These are phyloP conservation scores for Ichneumoninae sp. DNA, from an alignment of 2,888 invertebrate genomes.

Conservation along the genomic window DNA sequence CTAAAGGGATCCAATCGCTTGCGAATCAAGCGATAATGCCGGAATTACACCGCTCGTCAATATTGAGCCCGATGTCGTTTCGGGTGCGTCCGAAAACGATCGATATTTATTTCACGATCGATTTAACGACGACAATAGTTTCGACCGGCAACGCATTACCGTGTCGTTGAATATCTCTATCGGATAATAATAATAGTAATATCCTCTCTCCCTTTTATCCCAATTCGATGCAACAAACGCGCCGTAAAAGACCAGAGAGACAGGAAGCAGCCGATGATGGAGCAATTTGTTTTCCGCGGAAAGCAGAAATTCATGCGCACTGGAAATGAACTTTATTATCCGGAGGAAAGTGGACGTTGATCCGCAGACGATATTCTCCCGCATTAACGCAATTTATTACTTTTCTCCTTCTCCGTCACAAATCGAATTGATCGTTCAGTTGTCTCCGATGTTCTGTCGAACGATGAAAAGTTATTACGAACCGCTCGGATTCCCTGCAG, in stretches of 20 bases:
- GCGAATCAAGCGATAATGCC: constrained; percentile 2
- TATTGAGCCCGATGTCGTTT: neutral
- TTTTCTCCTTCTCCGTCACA: neutral
- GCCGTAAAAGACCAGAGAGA: neutral
- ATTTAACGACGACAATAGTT: constrained; percentile 6
- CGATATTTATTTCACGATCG: constrained; percentile 23
- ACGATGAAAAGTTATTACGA: constrained; percentile 19
- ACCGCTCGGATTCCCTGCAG: neutral
- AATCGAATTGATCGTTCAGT: neutral
- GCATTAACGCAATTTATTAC: constrained; percentile 25
- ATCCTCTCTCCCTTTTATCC: neutral
- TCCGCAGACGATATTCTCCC: neutral
- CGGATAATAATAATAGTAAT: neutral
- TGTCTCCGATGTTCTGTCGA: neutral
- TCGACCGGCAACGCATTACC: constrained; percentile 9
- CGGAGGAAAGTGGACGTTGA: neutral
- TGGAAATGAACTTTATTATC: constrained; percentile 13
- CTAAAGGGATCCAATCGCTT: neutral
- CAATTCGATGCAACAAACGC: neutral
- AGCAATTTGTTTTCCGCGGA: neutral
- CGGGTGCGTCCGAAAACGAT: neutral
- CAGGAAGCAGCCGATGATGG: neutral
- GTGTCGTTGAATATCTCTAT: neutral
- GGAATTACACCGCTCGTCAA: neutral
- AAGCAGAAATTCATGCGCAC: neutral